Evolutionary conservation across 2,113 vertebrate species (phyloP).

Genomic region (Xiphorhynchus elegans): DNA sequence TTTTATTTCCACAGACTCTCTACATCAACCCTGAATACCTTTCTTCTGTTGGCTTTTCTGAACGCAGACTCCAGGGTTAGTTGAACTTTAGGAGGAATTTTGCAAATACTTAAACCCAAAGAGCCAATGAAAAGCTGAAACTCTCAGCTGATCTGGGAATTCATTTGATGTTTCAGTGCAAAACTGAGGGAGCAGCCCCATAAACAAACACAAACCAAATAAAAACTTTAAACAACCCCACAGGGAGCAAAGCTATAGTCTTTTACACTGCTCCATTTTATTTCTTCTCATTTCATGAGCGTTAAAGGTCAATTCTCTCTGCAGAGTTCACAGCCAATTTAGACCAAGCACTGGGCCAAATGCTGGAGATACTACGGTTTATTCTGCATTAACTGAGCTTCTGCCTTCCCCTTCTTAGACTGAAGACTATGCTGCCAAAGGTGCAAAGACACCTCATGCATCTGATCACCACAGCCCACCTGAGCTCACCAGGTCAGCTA

Average conservation of each 20-base stretch:
- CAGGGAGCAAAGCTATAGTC: not conserved
- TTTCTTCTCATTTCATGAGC: fast-evolving
- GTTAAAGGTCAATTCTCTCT: not conserved
- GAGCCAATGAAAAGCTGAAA: not conserved
- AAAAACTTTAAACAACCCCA: not conserved
- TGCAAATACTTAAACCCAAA: not conserved
- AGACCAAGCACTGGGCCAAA: not conserved
- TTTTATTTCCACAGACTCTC: not conserved
- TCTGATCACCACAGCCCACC: not conserved
- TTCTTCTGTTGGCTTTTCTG: not conserved
- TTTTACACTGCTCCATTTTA: not conserved
- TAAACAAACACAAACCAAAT: not conserved
- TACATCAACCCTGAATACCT: not conserved
- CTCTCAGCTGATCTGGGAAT: not conserved
- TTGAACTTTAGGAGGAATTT: not conserved
- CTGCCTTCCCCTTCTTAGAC: not conserved
- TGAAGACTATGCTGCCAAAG: not conserved
- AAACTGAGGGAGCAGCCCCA: not conserved
- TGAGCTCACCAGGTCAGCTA: not conserved
- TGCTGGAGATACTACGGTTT: not conserved
- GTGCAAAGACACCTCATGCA: not conserved
- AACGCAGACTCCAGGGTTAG: not conserved
- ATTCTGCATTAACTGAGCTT: not conserved
- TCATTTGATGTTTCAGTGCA: not conserved
- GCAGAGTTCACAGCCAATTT: not conserved